Evolutionary conservation across 2,888 invertebrate species (phyloP).

Genomic region (Dasysyrphus tricinctus): DNA sequence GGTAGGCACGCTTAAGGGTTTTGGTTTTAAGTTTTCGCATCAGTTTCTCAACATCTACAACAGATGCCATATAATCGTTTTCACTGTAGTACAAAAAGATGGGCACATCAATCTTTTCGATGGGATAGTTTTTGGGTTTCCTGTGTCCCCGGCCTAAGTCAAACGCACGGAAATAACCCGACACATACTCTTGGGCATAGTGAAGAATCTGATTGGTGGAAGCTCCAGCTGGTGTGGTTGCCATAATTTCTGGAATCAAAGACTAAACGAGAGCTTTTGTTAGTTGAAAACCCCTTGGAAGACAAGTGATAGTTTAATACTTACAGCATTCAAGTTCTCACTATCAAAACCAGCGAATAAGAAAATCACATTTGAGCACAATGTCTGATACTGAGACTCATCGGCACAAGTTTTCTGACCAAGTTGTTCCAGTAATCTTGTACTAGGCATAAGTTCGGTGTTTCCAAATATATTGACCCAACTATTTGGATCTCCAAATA

Average conservation of each 20-base stretch:
- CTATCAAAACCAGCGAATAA: constrained; percentile 77
- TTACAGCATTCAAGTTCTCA: constrained; percentile 78
- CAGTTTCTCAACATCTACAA: constrained; percentile 77
- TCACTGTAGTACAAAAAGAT: constrained; percentile 78
- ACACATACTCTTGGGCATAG: constrained; percentile 77
- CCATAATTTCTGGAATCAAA: constrained; percentile 78
- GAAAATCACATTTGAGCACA: constrained; percentile 77
- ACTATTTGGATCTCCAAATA: constrained; percentile 77
- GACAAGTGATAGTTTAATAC: background rate
- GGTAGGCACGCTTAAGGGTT: constrained; percentile 75
- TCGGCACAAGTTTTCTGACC: constrained; percentile 78
- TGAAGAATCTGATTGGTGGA: constrained; percentile 80
- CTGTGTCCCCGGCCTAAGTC: constrained; percentile 78
- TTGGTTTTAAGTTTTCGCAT: constrained; percentile 72
- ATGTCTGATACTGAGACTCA: constrained; percentile 74
- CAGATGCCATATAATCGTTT: constrained; percentile 77
- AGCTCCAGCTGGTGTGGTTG: constrained; percentile 80
- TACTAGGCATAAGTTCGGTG: constrained; percentile 85
- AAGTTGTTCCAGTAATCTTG: constrained; percentile 77
- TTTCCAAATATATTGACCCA: constrained; percentile 77
- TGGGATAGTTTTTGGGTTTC: constrained; percentile 76
- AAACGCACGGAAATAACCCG: constrained; percentile 78
- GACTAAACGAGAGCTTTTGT: constrained; percentile 68
- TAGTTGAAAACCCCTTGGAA: background rate
- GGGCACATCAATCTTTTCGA: constrained; percentile 77